Percentiles rank a stretch among this genome's conserved stretches.
phyloP scores from a whole-genome alignment of 1,140 invertebrate genomes.

The Drosophila bocqueti region DNA sequence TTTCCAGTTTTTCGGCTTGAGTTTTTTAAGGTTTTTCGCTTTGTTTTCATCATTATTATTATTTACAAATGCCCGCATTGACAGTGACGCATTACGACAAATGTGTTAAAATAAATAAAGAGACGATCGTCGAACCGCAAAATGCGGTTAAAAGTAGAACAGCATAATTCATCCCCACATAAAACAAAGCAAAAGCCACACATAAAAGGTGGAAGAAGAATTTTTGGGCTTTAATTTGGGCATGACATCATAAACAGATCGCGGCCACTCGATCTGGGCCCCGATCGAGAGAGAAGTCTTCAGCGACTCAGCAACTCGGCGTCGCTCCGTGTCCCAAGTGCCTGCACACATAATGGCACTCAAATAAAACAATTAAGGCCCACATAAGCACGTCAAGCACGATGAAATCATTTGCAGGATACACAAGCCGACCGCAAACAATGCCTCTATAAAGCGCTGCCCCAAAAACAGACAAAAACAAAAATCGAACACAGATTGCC shows the following conservation, averaged over 20 bases:
- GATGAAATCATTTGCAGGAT: slow-evolving; percentile 80
- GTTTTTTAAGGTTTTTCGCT: slow-evolving; percentile 22
- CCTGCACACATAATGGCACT: slow-evolving; percentile 81
- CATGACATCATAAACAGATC: slow-evolving; percentile 77
- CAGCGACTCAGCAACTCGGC: slow-evolving; percentile 15
- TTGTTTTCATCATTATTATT: slow-evolving; percentile 55
- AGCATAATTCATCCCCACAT: slow-evolving; percentile 67
- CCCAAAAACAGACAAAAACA: slow-evolving; percentile 24
- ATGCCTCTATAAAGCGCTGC: slow-evolving; percentile 59
- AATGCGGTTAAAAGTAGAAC: slow-evolving; percentile 69
- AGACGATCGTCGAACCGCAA: slow-evolving; percentile 64
- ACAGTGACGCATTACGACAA: slow-evolving; percentile 76
- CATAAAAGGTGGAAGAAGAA: slow-evolving; percentile 65
- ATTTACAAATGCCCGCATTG: slow-evolving; percentile 68
- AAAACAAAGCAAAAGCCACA: slow-evolving; percentile 40
- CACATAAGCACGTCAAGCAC: slow-evolving; percentile 77
- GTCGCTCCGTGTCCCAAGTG: slow-evolving; percentile 53
- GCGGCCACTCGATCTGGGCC: slow-evolving; percentile 57
- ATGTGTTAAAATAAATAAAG: slow-evolving; percentile 75
- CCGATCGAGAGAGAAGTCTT: slow-evolving; percentile 23
- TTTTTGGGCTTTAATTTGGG: slow-evolving; percentile 46
- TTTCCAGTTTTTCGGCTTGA: slow-evolving; percentile 58
- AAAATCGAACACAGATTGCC: slow-evolving; percentile 67
- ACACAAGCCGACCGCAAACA: slow-evolving; percentile 39
- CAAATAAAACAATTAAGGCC: slow-evolving; percentile 83